phyloP scores from a whole-genome alignment of 2,888 invertebrate species.

The Endomychus coccineus region DNA sequence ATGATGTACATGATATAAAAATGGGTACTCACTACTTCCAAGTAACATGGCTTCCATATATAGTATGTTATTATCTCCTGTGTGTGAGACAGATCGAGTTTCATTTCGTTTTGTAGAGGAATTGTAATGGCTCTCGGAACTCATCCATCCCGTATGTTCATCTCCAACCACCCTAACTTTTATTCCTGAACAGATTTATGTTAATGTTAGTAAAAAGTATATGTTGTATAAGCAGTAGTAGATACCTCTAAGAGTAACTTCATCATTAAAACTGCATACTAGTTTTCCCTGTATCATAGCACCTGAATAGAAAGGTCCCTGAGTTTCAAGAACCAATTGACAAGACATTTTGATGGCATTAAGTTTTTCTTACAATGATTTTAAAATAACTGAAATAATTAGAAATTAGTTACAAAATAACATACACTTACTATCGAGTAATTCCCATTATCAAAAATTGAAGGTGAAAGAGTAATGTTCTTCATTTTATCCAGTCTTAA shows the following conservation, averaged over 20 bases:
- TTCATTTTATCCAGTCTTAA: too few species aligned
- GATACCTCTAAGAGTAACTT: conserved; percentile 28
- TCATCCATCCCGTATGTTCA: conserved; percentile 31
- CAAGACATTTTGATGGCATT: conserved; percentile 13
- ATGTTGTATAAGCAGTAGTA: conserved; percentile 1
- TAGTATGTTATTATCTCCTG: conserved; percentile 29
- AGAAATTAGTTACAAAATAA: too few species aligned
- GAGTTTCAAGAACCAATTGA: conserved; percentile 6
- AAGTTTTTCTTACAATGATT: too few species aligned
- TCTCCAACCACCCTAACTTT: conserved; percentile 21
- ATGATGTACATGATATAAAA: too few species aligned
- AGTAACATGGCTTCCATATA: conserved; percentile 27
- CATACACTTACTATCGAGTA: too few species aligned
- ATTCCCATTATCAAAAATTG: too few species aligned
- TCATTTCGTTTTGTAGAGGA: conserved; percentile 23
- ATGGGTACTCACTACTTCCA: too few species aligned
- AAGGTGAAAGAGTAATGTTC: too few species aligned
- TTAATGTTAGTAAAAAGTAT: conserved; percentile 19
- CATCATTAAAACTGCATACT: conserved; percentile 24
- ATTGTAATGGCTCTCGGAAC: conserved; percentile 29
- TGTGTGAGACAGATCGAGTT: conserved; percentile 25
- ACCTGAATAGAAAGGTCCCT: conserved; percentile 28
- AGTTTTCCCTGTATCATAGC: conserved; percentile 27
- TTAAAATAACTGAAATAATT: too few species aligned
- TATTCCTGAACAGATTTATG: conserved; percentile 18